These are phyloP conservation scores for Aspiorhynchus laticeps DNA, from an alignment of 2,113 vertebrate species.

Conservation along the genomic window DNA sequence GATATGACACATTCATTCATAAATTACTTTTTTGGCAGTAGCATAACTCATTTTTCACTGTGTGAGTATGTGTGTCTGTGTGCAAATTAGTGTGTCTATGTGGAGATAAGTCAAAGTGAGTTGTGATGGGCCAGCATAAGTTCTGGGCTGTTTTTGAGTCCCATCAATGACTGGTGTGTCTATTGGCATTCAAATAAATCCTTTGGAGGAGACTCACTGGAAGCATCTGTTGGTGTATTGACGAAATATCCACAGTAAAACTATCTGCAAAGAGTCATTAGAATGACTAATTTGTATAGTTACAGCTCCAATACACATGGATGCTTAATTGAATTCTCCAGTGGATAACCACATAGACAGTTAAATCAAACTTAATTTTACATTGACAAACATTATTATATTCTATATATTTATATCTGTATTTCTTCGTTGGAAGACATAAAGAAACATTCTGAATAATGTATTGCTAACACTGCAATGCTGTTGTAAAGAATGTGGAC, in stretches of 20 bases:
- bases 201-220: background rate
- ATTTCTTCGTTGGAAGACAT: background rate
- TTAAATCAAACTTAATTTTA: background rate
- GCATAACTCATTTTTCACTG: background rate
- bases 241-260: background rate
- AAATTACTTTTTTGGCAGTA: background rate
- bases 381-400: background rate
- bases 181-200: slow-evolving; percentile 17
- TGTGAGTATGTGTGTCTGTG: background rate
- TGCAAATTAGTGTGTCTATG: background rate
- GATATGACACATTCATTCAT: background rate
- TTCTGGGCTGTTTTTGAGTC: background rate
- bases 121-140: background rate
- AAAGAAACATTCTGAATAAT: background rate
- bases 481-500: background rate
- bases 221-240: background rate
- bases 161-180: slow-evolving; percentile 10
- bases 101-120: background rate
- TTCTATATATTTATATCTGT: no score
- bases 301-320: background rate
- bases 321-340: background rate
- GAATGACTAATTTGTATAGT: background rate
- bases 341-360: background rate
- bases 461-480: background rate
- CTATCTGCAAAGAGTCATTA: background rate